Percentiles rank a stretch among this genome's conserved stretches.
Evolutionary conservation across 53 echinoderm and acorn worm genomes (phyloP).

Genomic region (Pentamera pediparva): DNA sequence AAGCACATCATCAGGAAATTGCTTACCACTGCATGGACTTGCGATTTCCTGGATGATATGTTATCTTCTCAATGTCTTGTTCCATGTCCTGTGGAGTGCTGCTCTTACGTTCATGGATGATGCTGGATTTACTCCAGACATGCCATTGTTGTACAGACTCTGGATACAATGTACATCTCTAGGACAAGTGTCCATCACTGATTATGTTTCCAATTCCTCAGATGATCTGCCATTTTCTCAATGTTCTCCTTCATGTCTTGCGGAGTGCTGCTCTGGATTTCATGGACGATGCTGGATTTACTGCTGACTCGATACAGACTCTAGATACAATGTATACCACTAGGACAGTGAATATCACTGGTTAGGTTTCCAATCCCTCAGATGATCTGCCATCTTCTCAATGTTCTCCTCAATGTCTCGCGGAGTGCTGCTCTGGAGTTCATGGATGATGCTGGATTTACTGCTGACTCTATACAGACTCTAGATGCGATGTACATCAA

Average conservation of each 20-base stretch:
- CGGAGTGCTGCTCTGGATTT: conserved; percentile 76
- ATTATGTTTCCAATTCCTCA: conserved; percentile 52
- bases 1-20: too few relatives aligned
- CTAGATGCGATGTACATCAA: too few relatives aligned
- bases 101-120: conserved; percentile 72
- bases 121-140: too few relatives aligned
- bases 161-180: too few relatives aligned
- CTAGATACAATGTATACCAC: too few relatives aligned
- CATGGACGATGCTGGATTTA: conserved; percentile 81
- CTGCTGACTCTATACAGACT: too few relatives aligned
- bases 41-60: conserved; percentile 45
- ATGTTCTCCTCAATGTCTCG: conserved; percentile 89
- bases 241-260: conserved; percentile 84
- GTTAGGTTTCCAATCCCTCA: conserved; percentile 57
- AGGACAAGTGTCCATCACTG: too few relatives aligned
- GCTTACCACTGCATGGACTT: too few relatives aligned
- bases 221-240: conserved; percentile 47
- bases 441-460: conserved; percentile 88
- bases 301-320: too few relatives aligned
- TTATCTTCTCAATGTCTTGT: conserved; percentile 61
- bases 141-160: too few relatives aligned
- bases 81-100: conserved; percentile 86
- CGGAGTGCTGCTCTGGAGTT: conserved; percentile 81
- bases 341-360: too few relatives aligned
- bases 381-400: conserved; percentile 51